Evolutionary conservation across 2,113 vertebrate species (phyloP), one percentile per base, ranked within the genome.

Genomic region (Rynchops niger): DNA sequence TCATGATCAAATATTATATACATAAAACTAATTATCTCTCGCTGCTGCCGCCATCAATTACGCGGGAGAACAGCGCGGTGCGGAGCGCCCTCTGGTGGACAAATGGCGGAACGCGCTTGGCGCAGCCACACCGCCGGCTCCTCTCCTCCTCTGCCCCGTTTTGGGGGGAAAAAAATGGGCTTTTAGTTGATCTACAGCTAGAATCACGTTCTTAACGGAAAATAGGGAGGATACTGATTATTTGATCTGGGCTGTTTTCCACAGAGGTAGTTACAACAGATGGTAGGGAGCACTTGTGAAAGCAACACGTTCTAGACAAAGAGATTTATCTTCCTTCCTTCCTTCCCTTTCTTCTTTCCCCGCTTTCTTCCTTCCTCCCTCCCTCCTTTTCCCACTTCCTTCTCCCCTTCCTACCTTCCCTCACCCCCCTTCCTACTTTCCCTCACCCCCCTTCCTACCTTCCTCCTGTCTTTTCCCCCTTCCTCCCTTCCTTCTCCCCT

Each of bases 1-100:
- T 98, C 97, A 97, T 99, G 98, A 99, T 99, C 99, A 98, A 99
- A 99, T 99, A 98, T 99, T 99, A 98, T 98, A 99, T 98, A 98
- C 98, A 98, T 98, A 98, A 99, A 99, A 99, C 99, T 99, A 99
- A 99, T 99, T 99, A 99, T 98, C 97, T 94, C 94, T 93, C 97
- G 86, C 96, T 88, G 95, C 98, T 98, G 98, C 98, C 98, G 83
- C 95, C 98, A 98, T 98, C 98, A 98, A 98, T 98, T 98, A 98
- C 97, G 58, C 10, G 25, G 66, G 88, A 91, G 93, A 84, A 11
- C 8, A 29, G 83, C 56, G 93, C 83, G 87, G 88, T 36, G 92
- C 66, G 17, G 79, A 22, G 97, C 93, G 95, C 98, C 93, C 97
- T 95, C 98, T 98, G 93, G 94, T 95, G 98, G 97, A 42, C 0